Base-by-base conservation (phyloP, 1,140 invertebrate species). In the Ostrea edulis region DNA sequence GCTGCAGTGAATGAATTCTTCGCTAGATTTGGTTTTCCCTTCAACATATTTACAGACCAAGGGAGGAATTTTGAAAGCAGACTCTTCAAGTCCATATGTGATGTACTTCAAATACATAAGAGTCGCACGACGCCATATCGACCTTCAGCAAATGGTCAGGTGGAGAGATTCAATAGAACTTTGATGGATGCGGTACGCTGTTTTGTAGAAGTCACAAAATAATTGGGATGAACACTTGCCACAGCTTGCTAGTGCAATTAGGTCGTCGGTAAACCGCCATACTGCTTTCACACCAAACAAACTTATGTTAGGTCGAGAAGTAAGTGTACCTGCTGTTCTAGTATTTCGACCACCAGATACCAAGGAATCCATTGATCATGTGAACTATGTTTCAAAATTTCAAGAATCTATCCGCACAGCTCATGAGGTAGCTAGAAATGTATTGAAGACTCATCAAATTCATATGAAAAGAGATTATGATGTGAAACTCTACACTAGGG, bases 381-480 rank as follows among this genome's bases (percentile, higher is more conserved):
- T 81, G 29, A 65, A 81, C 2, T 88, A 81, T 71, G 83, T 85
- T 20, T 11, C 14, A 11, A 20, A 17, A 0, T 12, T 85, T 4
- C 55, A 81, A 54, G 68, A 81, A 52, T 29, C 20, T 54, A 87
- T 87, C 12, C 44, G 29, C 25, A 22, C 0, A 25, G 9, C 86
- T 54, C 86, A 71, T 14, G 44, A 84, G 22, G 35, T 71, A 17
- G 86, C 82, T 8, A n/a, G 82, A n/a, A 55, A 87, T 9, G 53
- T n/a, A 5, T 55, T 51, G 22, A 12, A 71, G 12, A 8, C 44
- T n/a, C n/a, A n/a, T n/a, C n/a, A n/a, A n/a, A n/a, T n/a, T n/a
- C n/a, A n/a, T n/a, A n/a, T n/a, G n/a, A 88, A 88, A 29, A 84
- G 54, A 54, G 22, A 89, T 65, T 86, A 87, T 86, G 88, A 89